Conservation (phyloP, 2,888 invertebrate genomes). For the Stictocephala bisonia region DNA sequence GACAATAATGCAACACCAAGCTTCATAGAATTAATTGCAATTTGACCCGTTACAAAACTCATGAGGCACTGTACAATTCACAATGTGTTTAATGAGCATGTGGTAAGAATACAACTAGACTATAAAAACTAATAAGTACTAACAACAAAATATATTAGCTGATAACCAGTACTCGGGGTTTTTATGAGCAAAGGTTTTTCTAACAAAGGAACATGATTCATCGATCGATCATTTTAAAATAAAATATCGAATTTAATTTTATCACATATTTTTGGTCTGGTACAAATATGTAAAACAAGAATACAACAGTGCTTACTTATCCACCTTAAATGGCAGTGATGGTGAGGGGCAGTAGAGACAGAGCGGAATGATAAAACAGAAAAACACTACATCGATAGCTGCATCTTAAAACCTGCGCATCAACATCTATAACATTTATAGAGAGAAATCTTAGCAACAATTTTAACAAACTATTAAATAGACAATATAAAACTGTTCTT, state of each 20-base stretch:
- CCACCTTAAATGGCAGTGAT: conserved; percentile 37
- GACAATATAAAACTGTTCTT: conserved; percentile 43
- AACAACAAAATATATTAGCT: conserved; percentile 7
- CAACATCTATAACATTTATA: conserved; percentile 44
- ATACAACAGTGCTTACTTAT: neutral
- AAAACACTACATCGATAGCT: conserved; percentile 41
- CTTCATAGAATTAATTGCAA: conserved; percentile 44
- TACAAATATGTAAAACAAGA: neutral
- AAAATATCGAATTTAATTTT: conserved; percentile 1
- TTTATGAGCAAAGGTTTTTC: neutral
- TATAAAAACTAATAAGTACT: conserved; percentile 39
- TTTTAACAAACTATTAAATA: conserved; percentile 46
- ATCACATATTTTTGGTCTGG: conserved; percentile 39
- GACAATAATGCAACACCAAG: neutral
- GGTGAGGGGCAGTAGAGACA: conserved; percentile 34
- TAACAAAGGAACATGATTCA: conserved; percentile 25
- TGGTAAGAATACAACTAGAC: conserved; percentile 21
- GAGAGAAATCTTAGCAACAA: conserved; percentile 47
- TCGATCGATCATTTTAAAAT: neutral
- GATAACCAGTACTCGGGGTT: neutral
- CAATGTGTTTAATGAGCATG: conserved; percentile 33
- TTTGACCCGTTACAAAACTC: conserved; percentile 47
- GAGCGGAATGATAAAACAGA: conserved; percentile 30
- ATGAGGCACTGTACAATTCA: conserved; percentile 50
- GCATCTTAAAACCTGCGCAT: conserved; percentile 29